Conservation (phyloP, 2,113 vertebrate species). For the Acinonyx jubatus region DNA sequence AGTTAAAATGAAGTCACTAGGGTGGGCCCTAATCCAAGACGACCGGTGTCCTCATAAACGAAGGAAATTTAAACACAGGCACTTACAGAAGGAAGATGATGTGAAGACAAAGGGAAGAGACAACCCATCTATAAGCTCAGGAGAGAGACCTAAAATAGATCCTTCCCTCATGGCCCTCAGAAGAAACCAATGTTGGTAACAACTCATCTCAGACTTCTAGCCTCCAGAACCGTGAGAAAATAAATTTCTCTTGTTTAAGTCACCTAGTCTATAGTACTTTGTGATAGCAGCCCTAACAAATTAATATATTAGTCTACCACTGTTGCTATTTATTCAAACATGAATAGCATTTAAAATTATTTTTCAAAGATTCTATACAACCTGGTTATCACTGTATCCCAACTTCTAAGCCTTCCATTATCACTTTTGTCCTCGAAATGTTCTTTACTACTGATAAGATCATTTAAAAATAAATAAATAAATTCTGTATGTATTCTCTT, state of each 20-base stretch:
- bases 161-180: background rate
- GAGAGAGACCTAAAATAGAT: background rate
- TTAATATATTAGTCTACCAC: background rate
- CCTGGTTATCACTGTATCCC: background rate
- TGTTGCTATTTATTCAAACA: background rate
- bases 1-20: background rate
- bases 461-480: conserved; percentile 18
- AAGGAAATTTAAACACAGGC: background rate
- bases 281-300: background rate
- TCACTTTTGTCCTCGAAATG: background rate
- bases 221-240: conserved; percentile 2
- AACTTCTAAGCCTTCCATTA: background rate
- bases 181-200: background rate
- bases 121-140: background rate
- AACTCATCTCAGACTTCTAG: background rate
- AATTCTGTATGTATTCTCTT: background rate
- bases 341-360: background rate
- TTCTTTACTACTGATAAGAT: background rate
- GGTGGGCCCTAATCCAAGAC: background rate
- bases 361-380: background rate
- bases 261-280: background rate
- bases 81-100: background rate
- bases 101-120: background rate
- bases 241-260: conserved; percentile 6
- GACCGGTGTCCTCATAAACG: background rate